Conservation (phyloP, 1,140 invertebrate species). For the Drosophila guanche region DNA sequence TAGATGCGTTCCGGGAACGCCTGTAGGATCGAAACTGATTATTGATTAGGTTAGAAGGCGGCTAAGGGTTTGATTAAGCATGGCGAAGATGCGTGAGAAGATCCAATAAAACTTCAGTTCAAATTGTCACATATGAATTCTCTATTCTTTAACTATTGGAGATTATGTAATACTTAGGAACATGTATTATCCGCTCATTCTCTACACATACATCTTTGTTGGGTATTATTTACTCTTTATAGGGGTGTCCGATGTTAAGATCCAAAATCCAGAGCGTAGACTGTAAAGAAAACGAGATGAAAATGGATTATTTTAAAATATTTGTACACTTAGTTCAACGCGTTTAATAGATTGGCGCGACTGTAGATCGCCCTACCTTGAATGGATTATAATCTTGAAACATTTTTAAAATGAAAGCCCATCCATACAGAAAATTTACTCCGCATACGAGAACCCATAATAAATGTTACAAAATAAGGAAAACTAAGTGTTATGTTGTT, state of each 20-base stretch:
- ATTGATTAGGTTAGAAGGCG: constrained; percentile 31
- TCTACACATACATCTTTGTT: constrained; percentile 11
- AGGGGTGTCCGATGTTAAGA: constrained; percentile 6
- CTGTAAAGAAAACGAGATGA: constrained; percentile 23
- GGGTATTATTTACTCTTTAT: not conserved
- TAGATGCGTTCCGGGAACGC: constrained; percentile 55
- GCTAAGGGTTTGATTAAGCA: constrained; percentile 10
- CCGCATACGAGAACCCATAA: constrained; percentile 5
- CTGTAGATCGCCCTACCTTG: not conserved
- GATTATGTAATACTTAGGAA: constrained; percentile 28
- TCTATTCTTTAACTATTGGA: constrained; percentile 38
- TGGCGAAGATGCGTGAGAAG: not conserved
- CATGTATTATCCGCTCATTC: constrained; percentile 10
- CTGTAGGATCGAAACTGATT: constrained; percentile 41
- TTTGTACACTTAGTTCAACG: constrained; percentile 17
- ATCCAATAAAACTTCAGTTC: constrained; percentile 54
- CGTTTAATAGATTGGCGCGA: constrained; percentile 16
- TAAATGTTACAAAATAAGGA: constrained; percentile 41
- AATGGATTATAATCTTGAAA: not conserved
- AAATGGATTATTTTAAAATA: constrained; percentile 15
- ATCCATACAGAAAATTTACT: constrained; percentile 3
- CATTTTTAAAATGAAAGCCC: constrained; percentile 5
- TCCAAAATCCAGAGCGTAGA: constrained; percentile 36
- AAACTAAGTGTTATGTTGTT: constrained; percentile 71
- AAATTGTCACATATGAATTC: constrained; percentile 57